These are phyloP conservation scores for Coregonus clupeaformis DNA, from an alignment of 2,113 vertebrate species.

Conservation along the genomic window DNA sequence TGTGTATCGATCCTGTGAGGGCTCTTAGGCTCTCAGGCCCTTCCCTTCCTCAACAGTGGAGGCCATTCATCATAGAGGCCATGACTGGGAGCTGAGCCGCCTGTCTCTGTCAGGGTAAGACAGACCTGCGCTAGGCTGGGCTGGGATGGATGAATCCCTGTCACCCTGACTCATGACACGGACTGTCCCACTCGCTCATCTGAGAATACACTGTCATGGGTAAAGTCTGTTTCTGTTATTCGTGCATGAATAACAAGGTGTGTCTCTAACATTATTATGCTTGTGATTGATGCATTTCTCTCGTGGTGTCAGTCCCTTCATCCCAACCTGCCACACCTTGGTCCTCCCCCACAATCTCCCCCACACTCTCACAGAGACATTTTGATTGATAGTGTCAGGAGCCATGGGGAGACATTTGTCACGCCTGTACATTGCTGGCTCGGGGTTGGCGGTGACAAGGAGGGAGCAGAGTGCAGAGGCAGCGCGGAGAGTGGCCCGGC, in stretches of 20 bases:
- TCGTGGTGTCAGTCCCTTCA: neutral
- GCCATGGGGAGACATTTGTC: slow-evolving; percentile 54
- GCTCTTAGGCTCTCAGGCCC: slow-evolving; percentile 55
- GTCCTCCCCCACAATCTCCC: slow-evolving; percentile 20
- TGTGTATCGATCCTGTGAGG: slow-evolving; percentile 71
- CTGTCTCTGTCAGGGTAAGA: slow-evolving; percentile 51
- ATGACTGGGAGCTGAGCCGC: slow-evolving; percentile 71
- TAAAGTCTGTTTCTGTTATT: too few relatives aligned
- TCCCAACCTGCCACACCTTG: slow-evolving; percentile 19
- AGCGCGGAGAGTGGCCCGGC: slow-evolving; percentile 48
- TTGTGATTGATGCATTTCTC: neutral
- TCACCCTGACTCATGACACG: slow-evolving; percentile 10
- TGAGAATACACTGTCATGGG: too few relatives aligned
- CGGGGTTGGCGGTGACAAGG: slow-evolving; percentile 63
- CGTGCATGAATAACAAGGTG: too few relatives aligned
- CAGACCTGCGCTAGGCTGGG: slow-evolving; percentile 30
- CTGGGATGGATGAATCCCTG: neutral
- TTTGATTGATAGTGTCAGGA: slow-evolving; percentile 68
- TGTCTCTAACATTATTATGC: too few relatives aligned
- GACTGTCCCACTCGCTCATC: slow-evolving; percentile 44
- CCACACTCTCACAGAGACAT: slow-evolving; percentile 7
- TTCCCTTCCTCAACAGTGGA: slow-evolving; percentile 54
- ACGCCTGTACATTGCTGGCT: slow-evolving; percentile 48
- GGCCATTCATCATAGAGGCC: slow-evolving; percentile 73
- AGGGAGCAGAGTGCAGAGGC: slow-evolving; percentile 29